Conservation (phyloP, 2,888 invertebrate genomes). For the Gastracanthus pulcherrimus region DNA sequence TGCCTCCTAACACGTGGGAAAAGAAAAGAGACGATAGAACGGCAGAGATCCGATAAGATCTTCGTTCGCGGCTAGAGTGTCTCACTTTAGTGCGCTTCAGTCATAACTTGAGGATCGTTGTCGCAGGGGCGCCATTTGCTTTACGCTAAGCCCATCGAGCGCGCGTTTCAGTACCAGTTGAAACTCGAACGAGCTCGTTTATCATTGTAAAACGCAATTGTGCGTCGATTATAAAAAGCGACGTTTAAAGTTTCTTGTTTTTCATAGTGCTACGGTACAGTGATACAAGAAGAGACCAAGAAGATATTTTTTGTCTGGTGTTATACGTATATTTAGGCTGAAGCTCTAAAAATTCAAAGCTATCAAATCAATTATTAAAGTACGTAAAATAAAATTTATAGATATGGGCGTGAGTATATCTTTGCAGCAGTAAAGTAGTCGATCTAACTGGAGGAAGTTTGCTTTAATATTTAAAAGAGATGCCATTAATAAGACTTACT, state of each 20-base stretch:
- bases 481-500: neutral
- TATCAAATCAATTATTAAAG: neutral
- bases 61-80: neutral
- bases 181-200: neutral
- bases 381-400: neutral
- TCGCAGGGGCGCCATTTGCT: neutral
- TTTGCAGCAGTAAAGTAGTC: neutral
- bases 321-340: neutral
- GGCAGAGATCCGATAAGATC: neutral
- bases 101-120: neutral
- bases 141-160: too few species aligned
- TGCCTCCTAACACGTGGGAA: neutral
- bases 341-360: neutral
- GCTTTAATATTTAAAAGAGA: neutral
- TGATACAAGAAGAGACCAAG: too few species aligned
- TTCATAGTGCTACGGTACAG: too few species aligned
- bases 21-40: neutral
- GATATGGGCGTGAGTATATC: neutral
- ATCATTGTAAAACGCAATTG: neutral
- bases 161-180: neutral
- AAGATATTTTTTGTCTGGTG: too few species aligned
- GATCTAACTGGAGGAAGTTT: neutral
- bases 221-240: neutral
- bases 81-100: slow-evolving; percentile 1
- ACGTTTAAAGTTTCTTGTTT: neutral